A percentile compares a stretch with the other conserved stretches of the same genome.
Conservation (phyloP, 1,140 invertebrate species). For the Fopius arisanus region DNA sequence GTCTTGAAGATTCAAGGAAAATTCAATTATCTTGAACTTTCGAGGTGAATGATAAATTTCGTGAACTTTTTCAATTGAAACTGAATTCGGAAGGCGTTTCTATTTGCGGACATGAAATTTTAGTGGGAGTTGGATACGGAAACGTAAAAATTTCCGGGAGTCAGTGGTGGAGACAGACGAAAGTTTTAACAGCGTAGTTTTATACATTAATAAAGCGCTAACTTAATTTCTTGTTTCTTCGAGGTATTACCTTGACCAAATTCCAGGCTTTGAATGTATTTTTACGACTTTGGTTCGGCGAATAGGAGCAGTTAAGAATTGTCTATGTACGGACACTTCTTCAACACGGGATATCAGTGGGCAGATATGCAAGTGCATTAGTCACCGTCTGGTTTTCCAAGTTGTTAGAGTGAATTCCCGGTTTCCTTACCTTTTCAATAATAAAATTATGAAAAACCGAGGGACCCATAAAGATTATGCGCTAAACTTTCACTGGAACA, state of each 20-base stretch:
- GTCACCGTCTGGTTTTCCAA: slow-evolving; percentile 42
- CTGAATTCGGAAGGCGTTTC: too few species aligned
- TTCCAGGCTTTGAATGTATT: neutral
- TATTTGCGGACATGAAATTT: too few species aligned
- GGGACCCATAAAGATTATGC: neutral
- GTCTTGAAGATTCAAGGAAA: too few species aligned
- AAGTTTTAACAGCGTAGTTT: neutral
- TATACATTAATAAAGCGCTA: too few species aligned
- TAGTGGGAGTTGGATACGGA: too few species aligned
- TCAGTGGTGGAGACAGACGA: too few species aligned
- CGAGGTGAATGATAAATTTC: too few species aligned
- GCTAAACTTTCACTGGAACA: neutral
- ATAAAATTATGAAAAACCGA: neutral
- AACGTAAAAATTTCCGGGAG: too few species aligned
- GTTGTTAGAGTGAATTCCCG: slow-evolving; percentile 1
- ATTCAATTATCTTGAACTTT: too few species aligned
- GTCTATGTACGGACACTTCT: neutral
- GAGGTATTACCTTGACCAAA: neutral
- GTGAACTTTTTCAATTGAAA: too few species aligned
- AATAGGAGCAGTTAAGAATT: neutral
- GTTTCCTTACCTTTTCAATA: neutral
- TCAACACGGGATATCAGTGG: neutral
- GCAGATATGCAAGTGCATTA: slow-evolving; percentile 34
- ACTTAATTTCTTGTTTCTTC: too few species aligned
- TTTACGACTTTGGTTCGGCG: neutral